Evolutionary conservation across 2,888 invertebrate genomes (phyloP).

Genomic region (Drosophila helvetica): DNA sequence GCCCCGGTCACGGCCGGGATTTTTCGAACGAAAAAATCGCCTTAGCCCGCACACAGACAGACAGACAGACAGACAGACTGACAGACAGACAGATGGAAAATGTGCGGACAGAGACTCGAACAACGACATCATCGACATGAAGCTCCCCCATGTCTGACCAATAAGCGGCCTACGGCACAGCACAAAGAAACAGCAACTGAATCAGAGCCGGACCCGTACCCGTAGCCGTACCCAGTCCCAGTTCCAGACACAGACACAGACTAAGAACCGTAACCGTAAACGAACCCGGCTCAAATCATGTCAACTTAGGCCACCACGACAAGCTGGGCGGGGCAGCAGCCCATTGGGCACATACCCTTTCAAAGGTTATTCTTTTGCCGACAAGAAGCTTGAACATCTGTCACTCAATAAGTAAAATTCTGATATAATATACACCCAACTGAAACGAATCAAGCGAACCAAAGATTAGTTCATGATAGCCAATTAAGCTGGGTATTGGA

Average conservation of each 20-base stretch:
- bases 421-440: too few relatives aligned
- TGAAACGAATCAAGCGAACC: not conserved
- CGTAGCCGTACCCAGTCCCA: not conserved
- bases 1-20: not conserved
- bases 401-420: too few relatives aligned
- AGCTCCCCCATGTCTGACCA: conserved; percentile 48
- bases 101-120: not conserved
- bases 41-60: not conserved
- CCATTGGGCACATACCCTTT: not conserved
- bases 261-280: not conserved
- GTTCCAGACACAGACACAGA: not conserved
- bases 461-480: not conserved
- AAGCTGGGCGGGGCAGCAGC: not conserved
- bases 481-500: not conserved
- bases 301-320: conserved; percentile 51
- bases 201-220: not conserved
- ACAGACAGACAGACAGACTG: conserved; percentile 12
- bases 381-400: too few relatives aligned
- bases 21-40: conserved; percentile 1
- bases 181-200: conserved; percentile 16
- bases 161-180: conserved; percentile 49
- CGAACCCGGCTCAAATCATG: conserved; percentile 56
- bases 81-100: not conserved
- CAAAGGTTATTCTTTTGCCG: not conserved
- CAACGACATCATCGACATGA: conserved; percentile 28